These are phyloP conservation scores for Sparidentex hasta DNA, from an alignment of 2,797 vertebrate species.

Conservation along the genomic window DNA sequence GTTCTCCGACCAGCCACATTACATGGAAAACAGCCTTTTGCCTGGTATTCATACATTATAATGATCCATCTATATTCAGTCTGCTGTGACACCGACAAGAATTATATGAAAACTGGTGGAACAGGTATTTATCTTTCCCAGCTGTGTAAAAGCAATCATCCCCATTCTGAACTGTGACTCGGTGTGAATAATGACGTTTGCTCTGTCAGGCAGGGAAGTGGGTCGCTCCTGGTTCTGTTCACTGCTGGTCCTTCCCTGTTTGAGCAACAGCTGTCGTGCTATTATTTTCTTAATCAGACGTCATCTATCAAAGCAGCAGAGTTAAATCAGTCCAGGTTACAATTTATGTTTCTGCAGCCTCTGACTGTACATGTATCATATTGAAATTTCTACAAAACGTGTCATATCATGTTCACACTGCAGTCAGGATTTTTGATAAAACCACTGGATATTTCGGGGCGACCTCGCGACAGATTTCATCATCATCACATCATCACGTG, in stretches of 20 bases:
- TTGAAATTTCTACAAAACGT: too few relatives aligned
- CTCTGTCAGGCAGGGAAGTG: neutral
- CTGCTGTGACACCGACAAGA: constrained; percentile 12
- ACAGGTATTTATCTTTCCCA: constrained; percentile 12
- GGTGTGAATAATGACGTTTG: constrained; percentile 15
- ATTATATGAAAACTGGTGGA: constrained; percentile 2
- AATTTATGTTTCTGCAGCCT: too few relatives aligned
- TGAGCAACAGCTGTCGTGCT: neutral
- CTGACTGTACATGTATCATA: too few relatives aligned
- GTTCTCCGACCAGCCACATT: neutral
- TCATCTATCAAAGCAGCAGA: neutral
- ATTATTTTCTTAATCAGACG: neutral
- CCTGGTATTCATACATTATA: neutral
- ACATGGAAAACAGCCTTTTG: constrained; percentile 22
- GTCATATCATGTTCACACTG: too few relatives aligned
- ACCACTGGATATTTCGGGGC: too few relatives aligned
- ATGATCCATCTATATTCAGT: constrained; percentile 44
- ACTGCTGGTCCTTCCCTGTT: neutral
- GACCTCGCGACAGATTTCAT: too few relatives aligned
- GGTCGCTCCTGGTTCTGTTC: neutral
- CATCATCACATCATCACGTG: too few relatives aligned
- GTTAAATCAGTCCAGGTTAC: too few relatives aligned
- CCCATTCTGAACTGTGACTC: constrained; percentile 25
- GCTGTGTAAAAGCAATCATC: constrained; percentile 7
- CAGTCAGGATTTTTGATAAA: too few relatives aligned